Evolutionary conservation across 2,888 invertebrate genomes (phyloP).

Genomic region (Sipha maydis): DNA sequence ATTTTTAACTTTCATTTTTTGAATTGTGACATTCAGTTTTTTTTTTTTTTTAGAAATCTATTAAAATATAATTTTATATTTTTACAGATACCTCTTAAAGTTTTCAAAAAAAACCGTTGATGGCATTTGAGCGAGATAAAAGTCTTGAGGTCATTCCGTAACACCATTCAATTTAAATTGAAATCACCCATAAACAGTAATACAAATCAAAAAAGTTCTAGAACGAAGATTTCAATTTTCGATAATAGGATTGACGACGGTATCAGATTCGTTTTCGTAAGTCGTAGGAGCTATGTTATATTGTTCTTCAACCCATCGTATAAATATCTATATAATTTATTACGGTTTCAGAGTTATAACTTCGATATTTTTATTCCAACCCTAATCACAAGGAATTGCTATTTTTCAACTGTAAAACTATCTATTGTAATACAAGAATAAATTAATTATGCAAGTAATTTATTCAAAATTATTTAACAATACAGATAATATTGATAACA

Average conservation of each 20-base stretch:
- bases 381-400: too few species aligned
- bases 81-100: conserved; percentile 16
- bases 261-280: conserved; percentile 4
- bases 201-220: conserved; percentile 23
- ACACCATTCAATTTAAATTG: conserved; percentile 37
- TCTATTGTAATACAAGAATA: too few species aligned
- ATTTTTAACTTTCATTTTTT: too few species aligned
- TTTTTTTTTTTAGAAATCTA: not conserved
- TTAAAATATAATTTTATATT: not conserved
- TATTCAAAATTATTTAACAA: too few species aligned
- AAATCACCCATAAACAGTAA: conserved; percentile 40
- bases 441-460: too few species aligned
- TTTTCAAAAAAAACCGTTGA: not conserved
- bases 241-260: conserved; percentile 21
- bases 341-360: too few species aligned
- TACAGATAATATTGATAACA: too few species aligned
- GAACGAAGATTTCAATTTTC: conserved; percentile 32
- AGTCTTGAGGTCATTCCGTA: not conserved
- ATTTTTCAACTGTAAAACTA: too few species aligned
- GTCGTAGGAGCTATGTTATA: not conserved
- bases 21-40: too few species aligned
- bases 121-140: conserved; percentile 21
- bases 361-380: too few species aligned
- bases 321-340: not conserved
- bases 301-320: not conserved